Conservation (phyloP, 2,888 invertebrate genomes). For the Muscina levida region DNA sequence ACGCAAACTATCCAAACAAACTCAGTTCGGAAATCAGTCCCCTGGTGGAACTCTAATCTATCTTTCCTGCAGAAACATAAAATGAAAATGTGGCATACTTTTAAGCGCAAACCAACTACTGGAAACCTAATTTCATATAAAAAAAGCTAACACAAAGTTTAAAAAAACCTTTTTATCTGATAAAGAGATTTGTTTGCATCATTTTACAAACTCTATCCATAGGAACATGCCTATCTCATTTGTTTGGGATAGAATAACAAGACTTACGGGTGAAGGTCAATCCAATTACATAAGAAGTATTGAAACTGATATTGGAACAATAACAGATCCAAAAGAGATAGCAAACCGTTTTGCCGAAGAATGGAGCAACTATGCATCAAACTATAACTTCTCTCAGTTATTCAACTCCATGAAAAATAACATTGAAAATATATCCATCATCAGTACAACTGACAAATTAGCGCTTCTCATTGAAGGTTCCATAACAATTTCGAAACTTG, state of each 20-base stretch:
- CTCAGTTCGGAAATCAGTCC: background rate
- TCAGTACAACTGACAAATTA: constrained; percentile 3
- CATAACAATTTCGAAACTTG: background rate
- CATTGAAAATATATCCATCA: background rate
- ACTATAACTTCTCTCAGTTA: background rate
- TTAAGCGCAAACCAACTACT: background rate
- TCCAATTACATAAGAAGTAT: background rate
- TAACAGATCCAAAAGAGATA: background rate
- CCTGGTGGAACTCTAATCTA: constrained; percentile 29
- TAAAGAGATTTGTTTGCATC: constrained; percentile 6
- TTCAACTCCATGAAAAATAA: background rate
- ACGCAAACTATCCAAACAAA: background rate
- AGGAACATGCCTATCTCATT: background rate
- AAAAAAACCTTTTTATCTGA: constrained; percentile 22
- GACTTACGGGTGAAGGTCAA: background rate
- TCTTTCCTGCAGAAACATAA: background rate
- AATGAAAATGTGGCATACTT: constrained; percentile 1
- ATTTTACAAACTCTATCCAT: constrained; percentile 23
- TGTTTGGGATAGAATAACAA: constrained; percentile 26
- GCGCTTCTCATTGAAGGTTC: background rate
- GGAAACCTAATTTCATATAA: constrained; percentile 16
- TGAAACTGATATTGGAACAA: background rate
- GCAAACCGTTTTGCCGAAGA: background rate
- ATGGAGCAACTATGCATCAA: background rate
- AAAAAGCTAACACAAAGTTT: constrained; percentile 37